phyloP scores from a whole-genome alignment of 1,140 invertebrate species.

The Drosophila baimaii region DNA sequence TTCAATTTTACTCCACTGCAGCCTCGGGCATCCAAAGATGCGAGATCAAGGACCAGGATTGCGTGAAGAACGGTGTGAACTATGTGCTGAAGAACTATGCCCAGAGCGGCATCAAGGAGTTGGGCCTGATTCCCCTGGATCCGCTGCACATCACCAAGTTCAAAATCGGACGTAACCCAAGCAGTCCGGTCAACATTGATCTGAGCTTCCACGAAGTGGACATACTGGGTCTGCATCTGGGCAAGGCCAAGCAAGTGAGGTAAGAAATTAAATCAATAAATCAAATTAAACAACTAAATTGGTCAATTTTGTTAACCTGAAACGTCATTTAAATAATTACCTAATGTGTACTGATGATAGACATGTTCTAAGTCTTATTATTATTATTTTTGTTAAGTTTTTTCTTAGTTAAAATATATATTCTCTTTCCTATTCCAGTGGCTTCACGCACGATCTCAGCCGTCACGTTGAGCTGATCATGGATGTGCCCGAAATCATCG shows the following conservation, averaged over 20 bases:
- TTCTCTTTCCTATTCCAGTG: conserved; percentile 24
- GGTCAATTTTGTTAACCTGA: too few species aligned
- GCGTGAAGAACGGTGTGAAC: conserved; percentile 51
- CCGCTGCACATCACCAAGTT: conserved; percentile 71
- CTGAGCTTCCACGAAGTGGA: conserved; percentile 80
- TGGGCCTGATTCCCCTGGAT: conserved; percentile 62
- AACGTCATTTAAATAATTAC: too few species aligned
- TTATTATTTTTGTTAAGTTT: neutral
- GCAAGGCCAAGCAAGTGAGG: conserved; percentile 47
- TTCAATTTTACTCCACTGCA: neutral
- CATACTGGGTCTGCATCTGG: conserved; percentile 75
- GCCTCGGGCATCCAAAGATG: conserved; percentile 61
- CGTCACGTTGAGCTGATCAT: conserved; percentile 44
- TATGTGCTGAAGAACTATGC: conserved; percentile 55
- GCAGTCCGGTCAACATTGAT: conserved; percentile 72
- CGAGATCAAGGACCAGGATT: conserved; percentile 42
- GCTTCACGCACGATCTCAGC: conserved; percentile 52
- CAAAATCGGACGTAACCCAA: conserved; percentile 55
- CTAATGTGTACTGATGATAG: too few species aligned
- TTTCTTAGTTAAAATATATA: neutral
- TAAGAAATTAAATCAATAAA: too few species aligned
- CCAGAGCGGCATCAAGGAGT: conserved; percentile 51
- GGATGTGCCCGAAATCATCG: conserved; percentile 58
- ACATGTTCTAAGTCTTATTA: too few species aligned
- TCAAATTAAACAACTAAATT: too few species aligned